These are phyloP conservation scores for Microchrysa polita DNA, from an alignment of 2,888 invertebrate genomes.

Conservation along the genomic window DNA sequence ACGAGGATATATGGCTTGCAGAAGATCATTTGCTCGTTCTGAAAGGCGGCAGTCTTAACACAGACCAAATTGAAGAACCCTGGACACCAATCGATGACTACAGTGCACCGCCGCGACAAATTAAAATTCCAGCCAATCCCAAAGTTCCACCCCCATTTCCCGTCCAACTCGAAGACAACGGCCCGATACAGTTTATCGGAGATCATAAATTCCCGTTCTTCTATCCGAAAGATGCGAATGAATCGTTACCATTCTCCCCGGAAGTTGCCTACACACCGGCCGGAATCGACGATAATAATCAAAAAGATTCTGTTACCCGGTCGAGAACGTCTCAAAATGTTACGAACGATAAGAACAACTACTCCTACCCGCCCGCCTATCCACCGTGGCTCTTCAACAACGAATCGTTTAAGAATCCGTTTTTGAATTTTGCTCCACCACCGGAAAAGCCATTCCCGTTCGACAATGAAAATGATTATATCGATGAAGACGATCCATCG, in stretches of 20 bases:
- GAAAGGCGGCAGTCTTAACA: conserved; percentile 77
- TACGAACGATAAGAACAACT: conserved; percentile 59
- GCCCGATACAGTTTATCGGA: conserved; percentile 87
- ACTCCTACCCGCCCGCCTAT: conserved; percentile 71
- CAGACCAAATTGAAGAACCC: conserved; percentile 64
- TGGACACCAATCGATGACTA: conserved; percentile 89
- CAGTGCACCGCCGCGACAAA: conserved; percentile 82
- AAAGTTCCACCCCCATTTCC: conserved; percentile 94
- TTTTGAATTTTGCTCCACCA: conserved; percentile 52
- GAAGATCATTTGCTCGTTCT: conserved; percentile 87
- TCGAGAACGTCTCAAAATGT: conserved; percentile 65
- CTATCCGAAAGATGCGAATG: conserved; percentile 68
- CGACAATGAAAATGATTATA: conserved; percentile 78
- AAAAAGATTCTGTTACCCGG: conserved; percentile 70
- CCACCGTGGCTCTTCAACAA: conserved; percentile 67
- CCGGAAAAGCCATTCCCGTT: conserved; percentile 67
- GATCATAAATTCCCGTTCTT: conserved; percentile 72
- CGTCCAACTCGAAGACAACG: conserved; percentile 85
- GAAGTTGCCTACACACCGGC: conserved; percentile 58
- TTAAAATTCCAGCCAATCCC: conserved; percentile 83
- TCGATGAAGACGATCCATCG: conserved; percentile 91
- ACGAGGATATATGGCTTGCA: conserved; percentile 89
- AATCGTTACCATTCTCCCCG: conserved; percentile 75
- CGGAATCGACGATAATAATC: conserved; percentile 57
- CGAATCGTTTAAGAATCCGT: conserved; percentile 57